phyloP scores from a whole-genome alignment of 1,140 invertebrate genomes.

The Chymomyza costata region DNA sequence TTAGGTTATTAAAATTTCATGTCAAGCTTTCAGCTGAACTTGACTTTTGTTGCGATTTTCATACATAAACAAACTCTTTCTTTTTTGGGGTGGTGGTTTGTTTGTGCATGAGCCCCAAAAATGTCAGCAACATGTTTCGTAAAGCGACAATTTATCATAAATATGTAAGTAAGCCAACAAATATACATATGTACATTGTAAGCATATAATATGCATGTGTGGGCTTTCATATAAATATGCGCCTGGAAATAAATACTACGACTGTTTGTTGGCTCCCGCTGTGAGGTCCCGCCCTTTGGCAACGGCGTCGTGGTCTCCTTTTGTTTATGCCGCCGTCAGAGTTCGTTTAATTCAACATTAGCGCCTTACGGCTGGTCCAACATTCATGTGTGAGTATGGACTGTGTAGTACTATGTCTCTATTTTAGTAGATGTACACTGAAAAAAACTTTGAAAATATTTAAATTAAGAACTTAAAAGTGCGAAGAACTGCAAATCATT shows the following conservation, averaged over 20 bases:
- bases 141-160: conserved; percentile 64
- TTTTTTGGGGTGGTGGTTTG: conserved; percentile 13
- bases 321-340: conserved; percentile 67
- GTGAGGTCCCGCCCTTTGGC: conserved; percentile 7
- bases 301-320: conserved; percentile 29
- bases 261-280: conserved; percentile 32
- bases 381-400: background rate
- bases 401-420: background rate
- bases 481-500: too few species aligned
- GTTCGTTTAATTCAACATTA: conserved; percentile 70
- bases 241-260: conserved; percentile 46
- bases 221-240: conserved; percentile 4
- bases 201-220: too few species aligned
- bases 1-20: conserved; percentile 64
- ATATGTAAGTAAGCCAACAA: conserved; percentile 53
- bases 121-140: conserved; percentile 64
- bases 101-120: conserved; percentile 57
- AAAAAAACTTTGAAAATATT: too few species aligned
- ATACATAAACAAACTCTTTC: too few species aligned
- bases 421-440: conserved; percentile 3
- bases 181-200: conserved; percentile 13
- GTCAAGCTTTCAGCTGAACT: conserved; percentile 54
- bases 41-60: conserved; percentile 27
- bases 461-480: too few species aligned
- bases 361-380: conserved; percentile 61